Evolutionary conservation across 1,140 invertebrate species (phyloP), one percentile per base, ranked within the genome.

Genomic region (Spodoptera frugiperda): DNA sequence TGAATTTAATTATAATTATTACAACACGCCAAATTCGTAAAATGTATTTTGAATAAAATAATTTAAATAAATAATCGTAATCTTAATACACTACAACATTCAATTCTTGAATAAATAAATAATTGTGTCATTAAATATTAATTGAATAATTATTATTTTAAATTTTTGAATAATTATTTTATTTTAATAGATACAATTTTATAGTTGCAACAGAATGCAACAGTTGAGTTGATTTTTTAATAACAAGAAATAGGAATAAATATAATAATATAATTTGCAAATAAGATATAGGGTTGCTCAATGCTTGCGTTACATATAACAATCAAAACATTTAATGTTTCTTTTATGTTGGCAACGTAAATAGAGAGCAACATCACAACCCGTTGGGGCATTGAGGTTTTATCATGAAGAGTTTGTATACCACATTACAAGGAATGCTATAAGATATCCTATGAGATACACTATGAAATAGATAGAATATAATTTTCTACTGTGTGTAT

Each of bases 11-110:
- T 17, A 15, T 61, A 44, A n/a, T 25, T 44, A 44, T 44, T 17
- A 70, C 61, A 76, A 81, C 73, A 76, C 72, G 74, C 46, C 77
- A 76, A 81, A 76, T 78, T 46, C 53, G 33, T 39, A 73, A 39
- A 55, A 63, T 44, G 17, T 71, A 5, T 39, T n/a, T 39, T 39
- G 33, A 39, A 39, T 10, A 72, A 72, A 55, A 21, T 21, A 57
- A 55, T 57, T 12, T 39, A 25, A 54, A 14, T 15, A 51, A 68
- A 2, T 9, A 39, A 39, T 21, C 1, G 11, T 2, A n/a, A 30
- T 53, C 19, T 68, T 65, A 51, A n/a, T n/a, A 51, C 21, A 53
- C 65, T 68, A 53, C 65, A 68, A 68, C 53, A 53, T 30, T 61
- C 14, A 59, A 61, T 61, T 46, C 15, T 21, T 19, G 55, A 71